Base-by-base conservation (phyloP, 2,113 vertebrate genomes). In the Lagopus leucura region DNA sequence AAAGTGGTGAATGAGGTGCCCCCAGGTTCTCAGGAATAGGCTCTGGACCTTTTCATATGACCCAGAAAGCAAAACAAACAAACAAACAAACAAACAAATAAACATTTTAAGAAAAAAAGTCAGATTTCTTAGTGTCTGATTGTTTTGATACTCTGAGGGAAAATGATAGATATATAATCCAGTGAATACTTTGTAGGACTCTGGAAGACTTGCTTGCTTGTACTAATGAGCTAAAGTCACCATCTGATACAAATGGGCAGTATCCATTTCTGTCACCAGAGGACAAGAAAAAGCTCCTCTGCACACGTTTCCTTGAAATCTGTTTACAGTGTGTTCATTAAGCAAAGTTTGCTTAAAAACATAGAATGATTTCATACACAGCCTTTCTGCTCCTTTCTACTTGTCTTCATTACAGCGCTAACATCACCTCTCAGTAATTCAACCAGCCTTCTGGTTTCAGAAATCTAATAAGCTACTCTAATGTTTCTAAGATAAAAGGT, bases 1-100 rank as follows among this genome's bases (percentile, higher is more conserved):
- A 30, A 22, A 4, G 28, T 13, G 27, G 13, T 38, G 22, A 52
- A 21, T 0, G 0, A 45, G 4, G 1, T 38, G 34, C 7, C 5
- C 21, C 6, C 3, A 67, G 32, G 57, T 60, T 76, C 81, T 69
- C 43, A 79, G 36, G 17, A 87, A 54, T 1, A 50, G 8, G 5
- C 4, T 69, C 38, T 64, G 16, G 11, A 89, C 11, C 5, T 72
- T 78, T 75, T 40, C 9, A 3, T 8, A 6, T 27, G 11, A 86
- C 13, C 8, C 19, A 57, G 25, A 13, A 57, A 75, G 10, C 8
- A 66, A 74, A 55, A 55, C 17, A 55, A 10, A 18, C 7, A 55
- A 17, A 30, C 10, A 55, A 17, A 30, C 10, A 32, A 57, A 55
- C 14, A 54, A 28, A 14, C 30, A 54, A 4, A 45, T 19, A 45